Conservation (phyloP, 2,888 invertebrate species). For the Drosophila mercatorum region DNA sequence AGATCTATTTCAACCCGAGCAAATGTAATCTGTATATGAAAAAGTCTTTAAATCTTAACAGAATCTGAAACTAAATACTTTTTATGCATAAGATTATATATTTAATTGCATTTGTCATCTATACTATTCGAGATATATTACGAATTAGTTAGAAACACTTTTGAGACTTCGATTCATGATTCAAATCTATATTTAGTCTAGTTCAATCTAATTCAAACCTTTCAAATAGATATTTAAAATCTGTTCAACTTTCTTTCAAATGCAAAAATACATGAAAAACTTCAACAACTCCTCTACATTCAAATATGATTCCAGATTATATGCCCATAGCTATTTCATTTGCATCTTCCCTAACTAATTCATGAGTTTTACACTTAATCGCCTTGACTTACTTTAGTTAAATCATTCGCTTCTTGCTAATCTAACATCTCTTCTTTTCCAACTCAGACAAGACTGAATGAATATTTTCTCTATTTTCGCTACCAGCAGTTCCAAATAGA, state of each 20-base stretch:
- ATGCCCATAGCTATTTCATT: neutral
- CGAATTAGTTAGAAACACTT: too few relatives aligned
- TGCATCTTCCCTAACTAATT: neutral
- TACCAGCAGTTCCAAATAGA: slow-evolving; percentile 15
- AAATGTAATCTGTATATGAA: neutral
- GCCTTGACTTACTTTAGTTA: neutral
- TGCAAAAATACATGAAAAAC: too few relatives aligned
- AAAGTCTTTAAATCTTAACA: neutral
- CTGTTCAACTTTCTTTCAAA: too few relatives aligned
- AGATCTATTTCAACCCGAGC: neutral
- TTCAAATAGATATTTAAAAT: neutral
- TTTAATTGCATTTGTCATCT: neutral
- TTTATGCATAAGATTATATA: neutral
- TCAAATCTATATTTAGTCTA: too few relatives aligned
- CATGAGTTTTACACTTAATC: neutral
- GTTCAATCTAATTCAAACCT: neutral
- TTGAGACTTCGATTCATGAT: too few relatives aligned
- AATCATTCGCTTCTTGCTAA: slow-evolving; percentile 3
- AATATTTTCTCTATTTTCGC: neutral
- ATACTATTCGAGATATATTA: neutral
- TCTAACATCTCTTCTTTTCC: neutral
- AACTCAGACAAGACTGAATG: neutral
- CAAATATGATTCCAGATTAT: neutral
- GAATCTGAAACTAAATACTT: neutral
- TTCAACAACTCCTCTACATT: too few relatives aligned